Base-by-base conservation (phyloP, 1,140 invertebrate genomes). In the Drosophila subpulchrella region DNA sequence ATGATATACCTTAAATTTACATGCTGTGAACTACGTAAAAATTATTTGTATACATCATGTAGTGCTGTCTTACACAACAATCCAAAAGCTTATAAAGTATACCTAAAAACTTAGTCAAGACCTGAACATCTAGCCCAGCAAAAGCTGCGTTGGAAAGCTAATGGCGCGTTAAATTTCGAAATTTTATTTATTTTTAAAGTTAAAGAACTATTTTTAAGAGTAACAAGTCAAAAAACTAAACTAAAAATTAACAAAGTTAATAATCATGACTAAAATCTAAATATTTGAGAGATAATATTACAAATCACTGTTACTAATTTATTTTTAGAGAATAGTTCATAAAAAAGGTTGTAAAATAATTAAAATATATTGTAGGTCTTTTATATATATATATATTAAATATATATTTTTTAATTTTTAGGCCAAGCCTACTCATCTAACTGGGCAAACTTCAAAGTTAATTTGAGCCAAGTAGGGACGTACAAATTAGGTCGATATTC, bases 401-500 rank as follows among this genome's bases (percentile, higher is more conserved):
- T n/a, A n/a, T n/a, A n/a, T n/a, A n/a, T n/a, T 20, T 20, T 8
- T 44, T 11, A 20, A 44, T 20, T 20, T 20, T 44, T 5, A 44
- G 15, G 15, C 4, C 1, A 8, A 8, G 11, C 4, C 12, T 0
- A n/a, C 24, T 27, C 4, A n/a, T 39, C 27, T n/a, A 41, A 36
- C 8, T 24, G 13, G 13, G 3, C 13, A 60, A 24, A 39, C 34
- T 48, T 47, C 11, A 39, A 48, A 58, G 34, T 8, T 46, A 27
- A 53, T 61, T 55, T 32, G 39, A 12, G 15, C n/a, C 34, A 39
- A 34, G 30, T 24, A 20, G 30, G 42, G 27, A 17, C 11, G 20
- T 27, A 44, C 27, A 57, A 71, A 71, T 71, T 58, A 71, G 67
- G 42, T 50, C 44, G 44, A 71, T 42, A 70, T 50, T 36, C 50